Evolutionary conservation across 1,140 invertebrate species (phyloP).

Genomic region (Drosophila takahashii): DNA sequence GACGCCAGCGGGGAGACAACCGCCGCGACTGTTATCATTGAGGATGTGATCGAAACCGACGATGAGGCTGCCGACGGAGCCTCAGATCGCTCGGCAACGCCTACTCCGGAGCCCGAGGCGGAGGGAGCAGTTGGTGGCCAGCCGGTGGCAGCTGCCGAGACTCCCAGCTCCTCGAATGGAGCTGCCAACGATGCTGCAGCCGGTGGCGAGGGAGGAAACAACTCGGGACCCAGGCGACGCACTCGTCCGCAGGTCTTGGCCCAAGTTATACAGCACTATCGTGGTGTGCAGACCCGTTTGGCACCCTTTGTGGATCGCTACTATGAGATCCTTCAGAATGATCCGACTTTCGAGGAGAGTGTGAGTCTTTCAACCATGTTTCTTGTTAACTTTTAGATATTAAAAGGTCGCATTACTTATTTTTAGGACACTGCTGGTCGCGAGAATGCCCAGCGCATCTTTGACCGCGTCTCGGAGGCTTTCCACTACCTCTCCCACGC

Average conservation of each 20-base stretch:
- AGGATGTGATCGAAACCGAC: constrained; percentile 67
- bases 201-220: constrained; percentile 22
- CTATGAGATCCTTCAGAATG: constrained; percentile 86
- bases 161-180: neutral
- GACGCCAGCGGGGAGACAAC: constrained; percentile 61
- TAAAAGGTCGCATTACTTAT: too few relatives aligned
- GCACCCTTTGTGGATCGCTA: constrained; percentile 88
- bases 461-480: constrained; percentile 90
- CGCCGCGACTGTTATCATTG: constrained; percentile 68
- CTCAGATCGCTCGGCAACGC: constrained; percentile 34
- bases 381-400: neutral
- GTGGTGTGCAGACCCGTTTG: constrained; percentile 87
- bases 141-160: constrained; percentile 3
- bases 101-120: constrained; percentile 26
- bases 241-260: constrained; percentile 87
- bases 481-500: constrained; percentile 94
- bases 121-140: constrained; percentile 35
- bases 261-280: constrained; percentile 87
- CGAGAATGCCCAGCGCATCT: constrained; percentile 87
- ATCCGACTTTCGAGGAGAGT: constrained; percentile 86
- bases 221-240: constrained; percentile 64
- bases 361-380: constrained; percentile 76
- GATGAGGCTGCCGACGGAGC: constrained; percentile 58
- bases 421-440: constrained; percentile 84
- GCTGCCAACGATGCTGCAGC: neutral